phyloP scores from a whole-genome alignment of 2,888 invertebrate genomes.

The Carcina quercana region DNA sequence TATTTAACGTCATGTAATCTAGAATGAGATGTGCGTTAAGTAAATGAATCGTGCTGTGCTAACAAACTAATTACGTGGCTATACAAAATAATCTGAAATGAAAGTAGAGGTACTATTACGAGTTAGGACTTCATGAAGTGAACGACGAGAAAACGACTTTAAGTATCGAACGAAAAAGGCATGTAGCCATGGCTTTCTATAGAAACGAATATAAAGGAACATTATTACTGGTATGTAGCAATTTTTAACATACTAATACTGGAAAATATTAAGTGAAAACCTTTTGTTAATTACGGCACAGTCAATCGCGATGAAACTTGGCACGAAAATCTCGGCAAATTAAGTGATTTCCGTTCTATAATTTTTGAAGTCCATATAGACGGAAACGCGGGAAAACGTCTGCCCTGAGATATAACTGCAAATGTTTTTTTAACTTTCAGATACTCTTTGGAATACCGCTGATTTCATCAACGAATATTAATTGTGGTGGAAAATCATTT shows the following conservation, averaged over 20 bases:
- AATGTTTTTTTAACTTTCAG: constrained; percentile 41
- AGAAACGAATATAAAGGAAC: constrained; percentile 34
- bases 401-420: too few species aligned
- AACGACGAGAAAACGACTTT: constrained; percentile 43
- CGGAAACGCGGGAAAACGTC: too few species aligned
- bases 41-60: constrained; percentile 44
- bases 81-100: constrained; percentile 42
- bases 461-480: constrained; percentile 36
- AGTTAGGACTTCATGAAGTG: constrained; percentile 41
- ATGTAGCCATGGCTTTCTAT: constrained; percentile 45
- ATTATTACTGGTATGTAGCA: constrained; percentile 40
- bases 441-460: constrained; percentile 30
- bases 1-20: constrained; percentile 55
- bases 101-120: constrained; percentile 35
- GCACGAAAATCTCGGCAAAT: too few species aligned
- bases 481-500: constrained; percentile 63
- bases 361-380: too few species aligned
- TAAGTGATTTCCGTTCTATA: too few species aligned
- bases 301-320: too few species aligned
- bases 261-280: too few species aligned
- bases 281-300: too few species aligned
- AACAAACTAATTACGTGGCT: constrained; percentile 41
- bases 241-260: not conserved
- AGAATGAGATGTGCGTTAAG: constrained; percentile 30
- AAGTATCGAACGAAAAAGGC: constrained; percentile 20